Conservation (phyloP, 2,888 invertebrate species). For the Lottia scabra region DNA sequence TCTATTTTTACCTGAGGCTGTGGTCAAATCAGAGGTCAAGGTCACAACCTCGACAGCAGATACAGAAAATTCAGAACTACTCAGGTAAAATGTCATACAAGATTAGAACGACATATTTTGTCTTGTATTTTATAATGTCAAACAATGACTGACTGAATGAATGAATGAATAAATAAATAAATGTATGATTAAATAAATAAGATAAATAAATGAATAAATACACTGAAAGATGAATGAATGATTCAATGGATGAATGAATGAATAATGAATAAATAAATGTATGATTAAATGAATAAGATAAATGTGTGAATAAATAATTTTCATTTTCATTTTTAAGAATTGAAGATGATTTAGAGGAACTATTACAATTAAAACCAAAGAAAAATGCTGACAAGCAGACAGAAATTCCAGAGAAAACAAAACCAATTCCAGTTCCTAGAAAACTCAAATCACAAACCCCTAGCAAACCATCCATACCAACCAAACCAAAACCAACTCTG, state of each 20-base stretch:
- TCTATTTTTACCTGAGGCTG: conserved; percentile 27
- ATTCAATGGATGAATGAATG: too few species aligned
- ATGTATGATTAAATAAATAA: too few species aligned
- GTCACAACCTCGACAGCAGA: not conserved
- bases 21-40: not conserved
- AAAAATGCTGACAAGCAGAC: conserved; percentile 8
- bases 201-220: too few species aligned
- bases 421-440: not conserved
- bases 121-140: too few species aligned
- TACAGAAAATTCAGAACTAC: not conserved
- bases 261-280: too few species aligned
- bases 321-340: conserved; percentile 35
- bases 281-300: too few species aligned
- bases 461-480: not conserved
- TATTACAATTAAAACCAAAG: conserved; percentile 24
- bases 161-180: too few species aligned
- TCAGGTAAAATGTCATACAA: not conserved
- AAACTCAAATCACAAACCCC: conserved; percentile 9
- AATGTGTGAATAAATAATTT: too few species aligned
- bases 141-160: too few species aligned
- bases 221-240: too few species aligned
- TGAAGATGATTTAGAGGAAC: conserved; percentile 47
- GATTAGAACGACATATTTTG: too few species aligned
- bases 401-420: not conserved
- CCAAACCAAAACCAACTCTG: conserved; percentile 11